Base-by-base conservation (phyloP, 2,113 vertebrate genomes). In the Solenodon paradoxus region DNA sequence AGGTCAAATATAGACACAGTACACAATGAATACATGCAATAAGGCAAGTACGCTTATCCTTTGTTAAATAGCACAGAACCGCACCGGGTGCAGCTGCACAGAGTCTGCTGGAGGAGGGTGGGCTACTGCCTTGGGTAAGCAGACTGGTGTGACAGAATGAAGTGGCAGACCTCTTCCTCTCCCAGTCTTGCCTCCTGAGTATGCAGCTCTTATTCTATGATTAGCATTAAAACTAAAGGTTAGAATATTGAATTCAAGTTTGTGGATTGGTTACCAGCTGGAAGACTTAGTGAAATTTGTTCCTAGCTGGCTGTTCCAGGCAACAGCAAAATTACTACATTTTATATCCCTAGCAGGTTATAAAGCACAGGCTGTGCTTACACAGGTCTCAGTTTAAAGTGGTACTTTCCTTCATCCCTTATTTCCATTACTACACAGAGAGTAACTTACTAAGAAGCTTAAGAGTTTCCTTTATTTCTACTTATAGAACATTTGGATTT, bases 221-320 rank as follows among this genome's bases (percentile, higher is more conserved):
- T 81, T 42, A 82, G 92, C 61, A 94, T 61, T 91, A 91, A 92
- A 61, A 47, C 49, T 79, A 95, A 97, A 96, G 94, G 92, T 96
- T 95, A 97, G 74, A 92, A 68, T 45, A 38, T 87, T 94, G 57
- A 95, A 71, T 84, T 79, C n/a, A 55, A 75, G 57, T 64, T 95
- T 71, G 79, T 71, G 95, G 95, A 66, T 92, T 93, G 63, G 80
- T 96, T 95, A 83, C 94, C 92, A 95, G n/a, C 9, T 96, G 96
- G 94, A 96, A 95, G 88, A 74, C 64, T 42, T 51, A 42, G 40
- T 94, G 96, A 80, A 92, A 96, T 93, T 64, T 96, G 92, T 92
- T 80, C 96, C 64, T 88, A 64, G 64, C 88, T 47, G 74, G 63
- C 68, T 91, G 66, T 63, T 89, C 61, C 45, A 81, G 80, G 74